A percentile compares a stretch with the other conserved stretches of the same genome.
Evolutionary conservation across 2,797 vertebrate species (phyloP).

Genomic region (Pantherophis vulpinus): DNA sequence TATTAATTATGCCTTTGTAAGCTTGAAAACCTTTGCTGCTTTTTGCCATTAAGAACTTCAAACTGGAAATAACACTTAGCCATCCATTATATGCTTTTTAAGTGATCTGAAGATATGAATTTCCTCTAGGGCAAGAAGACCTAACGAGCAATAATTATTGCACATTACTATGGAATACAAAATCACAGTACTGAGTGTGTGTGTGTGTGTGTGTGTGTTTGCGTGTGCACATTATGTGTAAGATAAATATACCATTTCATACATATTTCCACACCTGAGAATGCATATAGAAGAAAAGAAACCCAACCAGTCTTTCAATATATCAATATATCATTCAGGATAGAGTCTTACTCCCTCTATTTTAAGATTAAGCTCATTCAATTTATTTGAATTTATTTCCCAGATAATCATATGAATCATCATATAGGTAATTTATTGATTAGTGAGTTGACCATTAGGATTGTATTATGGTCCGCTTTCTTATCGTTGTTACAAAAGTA

Average conservation of each 20-base stretch:
- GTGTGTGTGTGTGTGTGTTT: too few species aligned
- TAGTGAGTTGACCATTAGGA: neutral
- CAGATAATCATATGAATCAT: neutral
- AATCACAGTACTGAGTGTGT: neutral
- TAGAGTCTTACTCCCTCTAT: neutral
- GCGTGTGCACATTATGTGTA: neutral
- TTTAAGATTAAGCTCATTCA: neutral
- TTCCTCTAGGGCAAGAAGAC: neutral
- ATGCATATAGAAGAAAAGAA: neutral
- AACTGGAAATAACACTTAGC: neutral
- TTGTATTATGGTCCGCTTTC: neutral
- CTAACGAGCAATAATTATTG: neutral
- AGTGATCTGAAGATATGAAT: neutral
- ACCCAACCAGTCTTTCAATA: neutral
- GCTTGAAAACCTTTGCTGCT: neutral
- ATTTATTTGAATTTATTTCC: neutral
- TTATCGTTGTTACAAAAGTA: neutral
- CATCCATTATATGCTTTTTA: neutral
- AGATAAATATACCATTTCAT: neutral
- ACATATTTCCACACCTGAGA: neutral
- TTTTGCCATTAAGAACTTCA: neutral
- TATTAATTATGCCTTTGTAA: neutral
- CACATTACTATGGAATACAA: neutral
- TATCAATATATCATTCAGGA: neutral
- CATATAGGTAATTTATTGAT: neutral